These are phyloP conservation scores for Neuroterus valhalla DNA, from an alignment of 1,140 invertebrate species.

Conservation along the genomic window DNA sequence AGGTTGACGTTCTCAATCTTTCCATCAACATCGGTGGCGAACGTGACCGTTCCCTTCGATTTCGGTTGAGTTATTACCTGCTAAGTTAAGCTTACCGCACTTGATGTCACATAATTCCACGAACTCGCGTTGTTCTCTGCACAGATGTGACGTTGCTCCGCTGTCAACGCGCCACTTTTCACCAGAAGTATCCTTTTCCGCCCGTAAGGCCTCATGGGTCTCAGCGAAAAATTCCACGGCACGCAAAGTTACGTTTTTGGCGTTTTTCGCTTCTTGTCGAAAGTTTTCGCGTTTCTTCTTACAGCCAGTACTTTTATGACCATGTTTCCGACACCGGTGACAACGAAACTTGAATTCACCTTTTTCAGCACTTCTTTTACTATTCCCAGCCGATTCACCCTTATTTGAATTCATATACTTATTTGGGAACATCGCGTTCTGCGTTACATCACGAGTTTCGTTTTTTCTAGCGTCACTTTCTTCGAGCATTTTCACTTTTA, in stretches of 20 bases:
- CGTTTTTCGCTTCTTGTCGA: not conserved
- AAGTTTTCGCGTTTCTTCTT: not conserved
- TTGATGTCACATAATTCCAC: not conserved
- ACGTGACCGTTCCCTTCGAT: slow-evolving; percentile 16
- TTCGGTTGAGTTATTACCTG: not conserved
- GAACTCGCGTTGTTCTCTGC: slow-evolving; percentile 3
- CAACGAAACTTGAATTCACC: not conserved
- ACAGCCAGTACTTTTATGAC: not conserved
- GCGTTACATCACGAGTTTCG: not conserved
- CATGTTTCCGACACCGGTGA: slow-evolving; percentile 2
- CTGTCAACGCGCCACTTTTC: slow-evolving; percentile 24
- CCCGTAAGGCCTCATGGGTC: not conserved
- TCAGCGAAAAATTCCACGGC: not conserved
- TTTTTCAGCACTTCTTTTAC: too few species aligned
- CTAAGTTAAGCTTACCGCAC: not conserved
- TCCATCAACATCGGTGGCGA: too few species aligned
- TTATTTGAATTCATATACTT: not conserved
- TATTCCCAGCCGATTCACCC: not conserved
- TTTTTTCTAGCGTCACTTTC: slow-evolving; percentile 51
- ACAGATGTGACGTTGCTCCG: slow-evolving; percentile 32
- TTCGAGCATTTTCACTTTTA: slow-evolving; percentile 59
- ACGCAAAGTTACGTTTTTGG: slow-evolving; percentile 10
- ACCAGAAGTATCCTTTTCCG: not conserved
- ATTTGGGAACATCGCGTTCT: slow-evolving; percentile 9
- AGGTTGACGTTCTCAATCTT: slow-evolving; percentile 25